These are phyloP conservation scores for Sigmodon hispidus DNA, from an alignment of 2,113 vertebrate species.

Conservation along the genomic window DNA sequence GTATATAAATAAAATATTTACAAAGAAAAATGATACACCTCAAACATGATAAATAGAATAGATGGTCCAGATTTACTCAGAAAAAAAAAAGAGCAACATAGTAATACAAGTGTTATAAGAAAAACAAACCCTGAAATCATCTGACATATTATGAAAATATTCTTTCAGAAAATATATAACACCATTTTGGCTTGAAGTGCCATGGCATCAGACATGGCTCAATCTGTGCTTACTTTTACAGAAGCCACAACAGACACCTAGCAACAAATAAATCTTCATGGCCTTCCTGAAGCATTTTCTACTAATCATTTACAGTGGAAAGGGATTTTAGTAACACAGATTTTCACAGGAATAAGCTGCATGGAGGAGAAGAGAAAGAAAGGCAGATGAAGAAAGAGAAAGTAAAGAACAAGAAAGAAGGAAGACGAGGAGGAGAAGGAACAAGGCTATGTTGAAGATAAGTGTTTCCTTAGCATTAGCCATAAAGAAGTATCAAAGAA, in stretches of 20 bases:
- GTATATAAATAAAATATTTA: neutral
- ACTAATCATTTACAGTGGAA: slow-evolving; percentile 78
- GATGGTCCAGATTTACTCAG: neutral
- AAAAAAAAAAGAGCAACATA: slow-evolving; percentile 38
- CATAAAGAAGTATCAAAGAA: neutral
- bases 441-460: neutral
- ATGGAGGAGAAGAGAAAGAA: neutral
- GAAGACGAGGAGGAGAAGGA: neutral
- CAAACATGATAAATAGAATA: neutral
- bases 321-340: slow-evolving; percentile 71
- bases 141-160: slow-evolving; percentile 61
- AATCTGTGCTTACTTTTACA: slow-evolving; percentile 67
- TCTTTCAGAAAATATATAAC: slow-evolving; percentile 41
- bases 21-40: neutral
- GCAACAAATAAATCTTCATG: slow-evolving; percentile 69
- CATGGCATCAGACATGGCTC: slow-evolving; percentile 56
- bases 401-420: too few relatives aligned
- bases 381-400: too few relatives aligned
- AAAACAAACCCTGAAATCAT: slow-evolving; percentile 55
- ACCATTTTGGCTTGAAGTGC: slow-evolving; percentile 67
- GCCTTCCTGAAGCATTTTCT: slow-evolving; percentile 71
- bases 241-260: slow-evolving; percentile 70
- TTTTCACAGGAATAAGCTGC: slow-evolving; percentile 70
- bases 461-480: slow-evolving; percentile 31
- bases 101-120: slow-evolving; percentile 45